These are phyloP conservation scores for Nebria salina DNA, from an alignment of 2,888 invertebrate genomes.

Conservation along the genomic window DNA sequence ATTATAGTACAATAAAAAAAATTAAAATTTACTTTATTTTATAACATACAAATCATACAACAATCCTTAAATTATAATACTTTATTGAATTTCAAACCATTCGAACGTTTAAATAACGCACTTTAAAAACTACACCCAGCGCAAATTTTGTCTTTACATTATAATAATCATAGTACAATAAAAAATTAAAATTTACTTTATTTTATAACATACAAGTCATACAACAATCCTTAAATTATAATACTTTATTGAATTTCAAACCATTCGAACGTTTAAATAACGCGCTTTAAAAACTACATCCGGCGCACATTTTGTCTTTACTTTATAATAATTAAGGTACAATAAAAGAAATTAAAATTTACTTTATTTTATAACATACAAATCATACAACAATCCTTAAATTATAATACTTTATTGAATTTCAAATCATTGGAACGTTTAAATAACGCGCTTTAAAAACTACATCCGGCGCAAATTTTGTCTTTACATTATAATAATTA, in stretches of 20 bases:
- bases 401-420: no score
- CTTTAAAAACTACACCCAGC: background rate
- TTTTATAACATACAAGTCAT: background rate
- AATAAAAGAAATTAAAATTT: constrained; percentile 39
- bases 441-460: background rate
- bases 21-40: constrained; percentile 15
- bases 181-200: constrained; percentile 27
- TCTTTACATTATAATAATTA: constrained; percentile 46
- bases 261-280: background rate
- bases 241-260: no score
- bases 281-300: background rate
- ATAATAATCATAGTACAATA: constrained; percentile 47
- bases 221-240: background rate
- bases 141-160: constrained; percentile 46
- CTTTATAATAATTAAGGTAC: constrained; percentile 46
- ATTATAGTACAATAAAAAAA: constrained; percentile 46
- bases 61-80: no score
- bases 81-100: no score
- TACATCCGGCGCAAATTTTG: constrained; percentile 30
- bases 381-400: background rate
- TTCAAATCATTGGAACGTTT: background rate
- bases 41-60: background rate
- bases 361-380: background rate
- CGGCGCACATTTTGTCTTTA: constrained; percentile 41
- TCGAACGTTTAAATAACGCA: background rate